Base-by-base conservation (phyloP, 2,797 vertebrate species). In the Phaenicophaeus curvirostris region DNA sequence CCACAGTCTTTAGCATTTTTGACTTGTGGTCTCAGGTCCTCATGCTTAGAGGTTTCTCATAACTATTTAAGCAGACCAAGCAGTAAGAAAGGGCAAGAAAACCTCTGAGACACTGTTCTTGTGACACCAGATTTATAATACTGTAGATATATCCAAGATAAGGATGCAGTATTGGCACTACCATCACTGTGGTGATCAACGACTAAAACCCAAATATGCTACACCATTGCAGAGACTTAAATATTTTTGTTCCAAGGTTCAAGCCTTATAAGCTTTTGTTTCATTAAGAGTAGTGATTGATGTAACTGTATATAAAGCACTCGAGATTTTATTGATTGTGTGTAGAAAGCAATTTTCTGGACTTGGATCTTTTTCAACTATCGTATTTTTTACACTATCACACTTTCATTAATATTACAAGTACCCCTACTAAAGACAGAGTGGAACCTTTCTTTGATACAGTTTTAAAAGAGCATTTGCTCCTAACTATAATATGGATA, bases 91-190 rank as follows among this genome's bases (percentile, higher is more conserved):
- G 13, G 33, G 19, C 20, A 68, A 69, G 25, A 63, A 84, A 69
- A 23, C 6, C 31, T 75, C 37, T 59, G 44, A 74, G 51, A 44
- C 2, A 8, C 24, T 54, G 18, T 39, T 89, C 19, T 46, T 65
- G 17, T 71, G 41, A 39, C 39, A 72, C 5, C 20, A 77, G 61
- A 30, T 13, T 46, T 54, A 50, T 9, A 80, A 25, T 33, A 11
- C 15, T 61, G 19, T 21, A 57, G 9, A 18, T 28, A 33, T 28
- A 67, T 28, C 30, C 44, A n/a, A 48, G 31, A 41, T 37, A 85
- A 50, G 0, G 2, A 65, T 1, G 1, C 12, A 48, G 4, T 33
- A 31, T 39, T 44, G n/a, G 24, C 46, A 48, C 15, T 31, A 31
- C 8, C 35, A 55, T 69, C 48, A 37, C 58, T 66, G 42, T 11